phyloP scores from a whole-genome alignment of 2,888 invertebrate genomes.

The Nysson spinosus region DNA sequence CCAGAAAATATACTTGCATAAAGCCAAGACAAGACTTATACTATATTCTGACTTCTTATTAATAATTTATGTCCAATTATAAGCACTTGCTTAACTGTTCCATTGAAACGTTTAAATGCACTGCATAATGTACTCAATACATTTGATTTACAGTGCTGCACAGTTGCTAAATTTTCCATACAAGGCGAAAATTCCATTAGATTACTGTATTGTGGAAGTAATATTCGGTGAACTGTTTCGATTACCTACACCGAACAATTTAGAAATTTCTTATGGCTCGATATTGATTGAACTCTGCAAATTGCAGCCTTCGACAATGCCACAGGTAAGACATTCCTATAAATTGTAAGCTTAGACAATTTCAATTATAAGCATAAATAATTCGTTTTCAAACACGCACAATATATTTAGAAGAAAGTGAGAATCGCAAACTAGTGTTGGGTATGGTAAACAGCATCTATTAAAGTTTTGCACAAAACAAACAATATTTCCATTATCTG shows the following conservation, averaged over 20 bases:
- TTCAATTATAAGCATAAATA: background rate
- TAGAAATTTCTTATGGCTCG: conserved; percentile 96
- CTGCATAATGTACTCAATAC: conserved; percentile 4
- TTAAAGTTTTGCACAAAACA: too few relatives aligned
- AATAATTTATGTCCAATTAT: too few relatives aligned
- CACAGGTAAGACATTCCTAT: conserved; percentile 82
- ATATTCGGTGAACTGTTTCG: conserved; percentile 96
- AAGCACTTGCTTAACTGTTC: too few relatives aligned
- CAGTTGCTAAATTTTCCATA: conserved; percentile 94
- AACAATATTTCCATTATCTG: too few relatives aligned
- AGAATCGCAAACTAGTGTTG: too few relatives aligned
- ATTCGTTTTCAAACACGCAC: too few relatives aligned
- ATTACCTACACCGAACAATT: conserved; percentile 91
- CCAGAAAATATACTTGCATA: too few relatives aligned
- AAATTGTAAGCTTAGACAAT: background rate
- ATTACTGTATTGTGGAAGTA: conserved; percentile 98
- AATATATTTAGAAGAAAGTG: too few relatives aligned
- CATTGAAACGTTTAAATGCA: conserved; percentile 6
- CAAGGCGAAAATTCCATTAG: conserved; percentile 95
- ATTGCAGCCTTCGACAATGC: conserved; percentile 97
- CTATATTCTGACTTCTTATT: too few relatives aligned
- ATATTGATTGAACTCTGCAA: conserved; percentile 98
- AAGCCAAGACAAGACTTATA: too few relatives aligned
- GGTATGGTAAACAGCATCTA: too few relatives aligned
- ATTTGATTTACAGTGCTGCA: conserved; percentile 82